Base-by-base conservation (phyloP, 1,140 invertebrate genomes). In the Eriosoma lanigerum region DNA sequence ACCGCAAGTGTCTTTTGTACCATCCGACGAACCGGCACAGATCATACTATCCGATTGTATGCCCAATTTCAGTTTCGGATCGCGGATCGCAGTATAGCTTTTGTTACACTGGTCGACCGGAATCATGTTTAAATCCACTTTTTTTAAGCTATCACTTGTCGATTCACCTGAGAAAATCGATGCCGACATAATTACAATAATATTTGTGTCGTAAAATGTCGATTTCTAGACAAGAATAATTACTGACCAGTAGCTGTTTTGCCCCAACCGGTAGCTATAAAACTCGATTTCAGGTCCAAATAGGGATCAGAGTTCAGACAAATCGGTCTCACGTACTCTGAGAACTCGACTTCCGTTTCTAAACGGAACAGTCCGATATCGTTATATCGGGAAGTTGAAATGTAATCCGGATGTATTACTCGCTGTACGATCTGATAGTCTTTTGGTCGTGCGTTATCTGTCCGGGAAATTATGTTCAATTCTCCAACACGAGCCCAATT, bases 51-150 rank as follows among this genome's bases (percentile, higher is more conserved):
- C 70, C 1, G 21, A 10, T n/a, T 19, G 19, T 54, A 54, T 32
- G 1, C 70, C 70, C 12, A 38, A 73, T 29, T 5, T 0, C 6
- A 54, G 19, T 54, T 73, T 17, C 19, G 9, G 0, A 19, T 26
- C 1, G 8, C 19, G 17, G 0, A 26, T 3, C 21, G 70, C 26
- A 6, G 4, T 32, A 54, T 73, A 73, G 29, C 24, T 73, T 4
- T 26, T 87, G 50, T 82, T 83, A 44, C 82, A 84, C 21, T 72
- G 80, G 0, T 38, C 52, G 12, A 64, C 81, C 17, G 82, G 72
- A 21, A 83, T 8, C 3, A 38, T 8, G 32, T 4, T 8, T 8
- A 38, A 38, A 38, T 38, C 32, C 32, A 38, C 8, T 38, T 38
- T 38, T 3, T 4, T 4, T 4, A 38, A 38, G 8, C 8, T 8